phyloP scores from a whole-genome alignment of 2,888 invertebrate species.

The Melangyna quadrimaculata region DNA sequence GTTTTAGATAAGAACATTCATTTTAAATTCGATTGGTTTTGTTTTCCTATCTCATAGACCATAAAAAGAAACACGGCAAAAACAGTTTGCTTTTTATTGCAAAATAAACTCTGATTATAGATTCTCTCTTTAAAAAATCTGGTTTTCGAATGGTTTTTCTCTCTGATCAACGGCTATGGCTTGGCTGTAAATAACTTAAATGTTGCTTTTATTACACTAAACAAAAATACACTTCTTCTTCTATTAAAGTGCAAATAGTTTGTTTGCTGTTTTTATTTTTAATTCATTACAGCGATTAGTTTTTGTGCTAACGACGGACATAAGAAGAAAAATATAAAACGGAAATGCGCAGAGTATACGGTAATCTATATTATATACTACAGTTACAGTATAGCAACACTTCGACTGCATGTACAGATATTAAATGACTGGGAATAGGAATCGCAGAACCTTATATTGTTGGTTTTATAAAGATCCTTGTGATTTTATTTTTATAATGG shows the following conservation, averaged over 20 bases:
- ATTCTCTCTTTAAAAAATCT: neutral
- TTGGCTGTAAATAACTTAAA: neutral
- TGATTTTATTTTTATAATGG: constrained; percentile 22
- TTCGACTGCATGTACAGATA: neutral
- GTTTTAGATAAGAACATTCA: too few species aligned
- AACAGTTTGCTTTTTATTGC: too few species aligned
- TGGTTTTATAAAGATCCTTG: neutral
- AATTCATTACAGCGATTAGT: constrained; percentile 17
- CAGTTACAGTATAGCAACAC: neutral
- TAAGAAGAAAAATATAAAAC: constrained; percentile 8
- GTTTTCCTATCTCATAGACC: too few species aligned
- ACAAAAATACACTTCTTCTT: neutral
- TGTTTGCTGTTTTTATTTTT: neutral
- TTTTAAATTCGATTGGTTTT: too few species aligned
- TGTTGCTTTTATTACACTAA: neutral
- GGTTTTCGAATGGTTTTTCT: neutral
- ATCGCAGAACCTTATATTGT: neutral
- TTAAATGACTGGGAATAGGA: constrained; percentile 1
- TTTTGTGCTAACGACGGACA: constrained; percentile 8
- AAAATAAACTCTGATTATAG: neutral
- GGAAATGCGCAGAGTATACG: constrained; percentile 14
- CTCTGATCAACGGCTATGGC: neutral
- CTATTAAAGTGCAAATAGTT: neutral
- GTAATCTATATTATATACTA: neutral
- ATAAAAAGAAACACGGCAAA: too few species aligned